A percentile compares a stretch with the other conserved stretches of the same genome.
phyloP scores from a whole-genome alignment of 1,140 invertebrate genomes.

The Magallana angulata region DNA sequence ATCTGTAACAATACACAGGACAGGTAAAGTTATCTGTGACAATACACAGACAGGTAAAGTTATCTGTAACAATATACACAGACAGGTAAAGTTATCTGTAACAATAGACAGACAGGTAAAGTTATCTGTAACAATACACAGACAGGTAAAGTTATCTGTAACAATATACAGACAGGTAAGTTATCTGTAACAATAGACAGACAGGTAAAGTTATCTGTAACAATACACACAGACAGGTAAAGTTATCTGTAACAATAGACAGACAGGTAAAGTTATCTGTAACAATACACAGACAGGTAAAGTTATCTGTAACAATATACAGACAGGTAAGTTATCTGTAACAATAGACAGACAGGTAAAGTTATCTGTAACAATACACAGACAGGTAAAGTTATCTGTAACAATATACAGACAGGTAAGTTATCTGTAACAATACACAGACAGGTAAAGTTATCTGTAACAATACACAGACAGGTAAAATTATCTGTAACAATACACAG shows the following conservation, averaged over 20 bases:
- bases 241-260: slow-evolving; percentile 84
- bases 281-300: slow-evolving; percentile 81
- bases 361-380: slow-evolving; percentile 86
- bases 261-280: slow-evolving; percentile 82
- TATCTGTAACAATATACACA: slow-evolving; percentile 82
- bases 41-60: slow-evolving; percentile 33
- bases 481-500: slow-evolving; percentile 72
- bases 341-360: slow-evolving; percentile 81
- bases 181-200: slow-evolving; percentile 72
- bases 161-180: slow-evolving; percentile 44
- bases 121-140: slow-evolving; percentile 56
- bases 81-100: slow-evolving; percentile 88
- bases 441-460: slow-evolving; percentile 86
- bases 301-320: slow-evolving; percentile 84
- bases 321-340: slow-evolving; percentile 19
- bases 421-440: slow-evolving; percentile 72
- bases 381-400: slow-evolving; percentile 88
- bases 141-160: slow-evolving; percentile 88
- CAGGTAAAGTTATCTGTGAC: slow-evolving; percentile 86
- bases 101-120: slow-evolving; percentile 82
- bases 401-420: slow-evolving; percentile 82
- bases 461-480: slow-evolving; percentile 13
- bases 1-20: slow-evolving; percentile 79
- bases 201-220: slow-evolving; percentile 86
- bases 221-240: slow-evolving; percentile 86